Conservation (phyloP, 2,113 vertebrate genomes). For the Mus musculus region DNA sequence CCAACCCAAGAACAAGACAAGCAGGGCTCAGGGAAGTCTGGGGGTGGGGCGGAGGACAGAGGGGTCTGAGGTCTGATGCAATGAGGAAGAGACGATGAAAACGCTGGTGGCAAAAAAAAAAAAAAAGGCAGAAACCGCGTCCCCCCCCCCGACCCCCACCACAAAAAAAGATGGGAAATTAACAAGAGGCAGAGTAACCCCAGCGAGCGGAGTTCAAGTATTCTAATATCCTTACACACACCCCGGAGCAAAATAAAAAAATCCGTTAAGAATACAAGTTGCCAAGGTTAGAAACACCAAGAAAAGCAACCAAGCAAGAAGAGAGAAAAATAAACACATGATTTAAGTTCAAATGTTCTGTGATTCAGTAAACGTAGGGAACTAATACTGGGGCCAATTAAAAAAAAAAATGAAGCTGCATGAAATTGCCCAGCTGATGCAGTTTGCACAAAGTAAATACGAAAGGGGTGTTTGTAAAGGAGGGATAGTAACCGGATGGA, state of each 20-base stretch:
- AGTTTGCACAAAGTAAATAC: neutral
- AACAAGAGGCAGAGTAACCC: neutral
- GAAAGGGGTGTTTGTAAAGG: neutral
- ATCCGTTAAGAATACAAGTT: neutral
- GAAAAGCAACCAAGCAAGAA: neutral
- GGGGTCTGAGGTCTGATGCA: slow-evolving; percentile 30
- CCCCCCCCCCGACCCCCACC: neutral
- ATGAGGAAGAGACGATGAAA: slow-evolving; percentile 55
- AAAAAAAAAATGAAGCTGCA: neutral
- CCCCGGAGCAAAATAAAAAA: neutral
- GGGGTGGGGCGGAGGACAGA: neutral
- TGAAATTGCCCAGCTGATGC: neutral
- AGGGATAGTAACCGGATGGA: fast-evolving
- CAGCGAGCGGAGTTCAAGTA: neutral
- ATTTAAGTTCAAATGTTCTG: neutral
- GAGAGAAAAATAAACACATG: slow-evolving; percentile 12
- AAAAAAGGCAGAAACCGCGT: neutral
- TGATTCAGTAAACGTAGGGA: neutral
- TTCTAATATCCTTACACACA: neutral
- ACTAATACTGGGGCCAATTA: neutral
- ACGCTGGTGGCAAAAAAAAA: neutral
- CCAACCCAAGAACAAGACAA: slow-evolving; percentile 27
- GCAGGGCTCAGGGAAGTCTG: neutral
- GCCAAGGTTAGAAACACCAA: neutral
- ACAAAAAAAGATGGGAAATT: slow-evolving; percentile 35